Base-by-base conservation (phyloP, 2,888 invertebrate genomes). In the Agriopis marginaria region DNA sequence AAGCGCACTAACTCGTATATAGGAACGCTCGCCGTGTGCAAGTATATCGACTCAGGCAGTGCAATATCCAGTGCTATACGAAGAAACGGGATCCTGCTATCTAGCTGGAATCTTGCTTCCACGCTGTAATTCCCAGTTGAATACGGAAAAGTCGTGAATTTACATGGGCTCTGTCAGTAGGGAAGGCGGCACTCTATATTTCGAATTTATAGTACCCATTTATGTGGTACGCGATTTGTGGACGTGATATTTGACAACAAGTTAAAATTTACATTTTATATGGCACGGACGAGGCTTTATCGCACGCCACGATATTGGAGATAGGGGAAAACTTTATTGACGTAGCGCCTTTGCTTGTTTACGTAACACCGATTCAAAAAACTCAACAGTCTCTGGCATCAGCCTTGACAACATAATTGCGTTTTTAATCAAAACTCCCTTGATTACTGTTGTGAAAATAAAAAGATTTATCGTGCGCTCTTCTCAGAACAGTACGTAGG, bases 61-160 rank as follows among this genome's bases (percentile, higher is more conserved):
- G 17, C 84, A 85, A 87, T 86, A 88, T 82, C 75, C 77, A 79
- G 74, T 70, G 79, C 17, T 62, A 42, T 76, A 82, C 72, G 23
- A 32, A 80, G 75, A 77, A 77, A 76, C 76, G 80, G 81, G 78
- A 77, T 83, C 71, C 73, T 75, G 79, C 85, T 89, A 87, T 88
- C 86, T 76, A 80, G 86, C 82, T 85, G 76, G 85, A 89, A 90
- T 90, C 88, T 88, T 87, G 81, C 85, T 82, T 86, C 82, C 83
- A 81, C 84, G 82, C 84, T 83, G 87, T 88, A 87, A 92, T 90
- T 91, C 91, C 89, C 91, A 71, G 84, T 81, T 87, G 91, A 86
- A 89, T 90, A 87, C 90, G 87, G 89, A 89, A 89, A 88, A 88
- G 86, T 89, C 89, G 89, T 92, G 92, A 92, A 92, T 92, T 89